Base-by-base conservation (phyloP, 1,140 invertebrate species). In the Drosophila fuyamai region DNA sequence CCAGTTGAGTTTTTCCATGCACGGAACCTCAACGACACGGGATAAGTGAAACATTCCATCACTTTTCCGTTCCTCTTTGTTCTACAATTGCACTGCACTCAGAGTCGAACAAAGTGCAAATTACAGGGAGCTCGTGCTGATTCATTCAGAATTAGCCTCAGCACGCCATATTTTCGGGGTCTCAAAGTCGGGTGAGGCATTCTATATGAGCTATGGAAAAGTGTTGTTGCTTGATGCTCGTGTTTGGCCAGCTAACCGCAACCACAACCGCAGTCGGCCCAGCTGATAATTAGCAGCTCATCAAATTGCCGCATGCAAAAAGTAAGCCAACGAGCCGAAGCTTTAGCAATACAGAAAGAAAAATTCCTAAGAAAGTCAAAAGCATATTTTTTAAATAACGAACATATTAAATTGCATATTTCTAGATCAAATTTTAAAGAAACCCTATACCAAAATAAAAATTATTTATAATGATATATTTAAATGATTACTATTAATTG, bases 71-170 rank as follows among this genome's bases (percentile, higher is more conserved):
- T 58, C 29, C 65, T 57, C 65, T 58, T 58, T 70, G 44, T 71
- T 51, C 65, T 50, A 18, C 73, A 58, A 76, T 54, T 71, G 67
- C 48, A 56, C 16, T 61, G 47, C 58, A 60, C 35, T 60, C 53
- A 38, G 54, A 57, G 57, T 46, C 57, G 83, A 56, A 61, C 67
- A 88, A 83, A 86, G 83, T 86, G 83, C 83, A 86, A 86, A 86
- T 89, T 88, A 83, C 72, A 76, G 67, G 75, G 76, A 70, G 80
- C 83, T 83, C 83, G 83, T 88, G 83, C 84, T 88, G 83, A 88
- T 88, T 88, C 83, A 88, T 89, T 83, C 71, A 83, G 70, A 82
- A 68, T 76, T 60, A 63, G 79, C 79, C 67, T 46, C 56, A 53
- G 66, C 79, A 86, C 75, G 83, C 79, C 63, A 84, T 83, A 58